Evolutionary conservation across 2,888 invertebrate genomes (phyloP), one percentile per base, ranked within the genome.

Genomic region (Tenthredo amoena): DNA sequence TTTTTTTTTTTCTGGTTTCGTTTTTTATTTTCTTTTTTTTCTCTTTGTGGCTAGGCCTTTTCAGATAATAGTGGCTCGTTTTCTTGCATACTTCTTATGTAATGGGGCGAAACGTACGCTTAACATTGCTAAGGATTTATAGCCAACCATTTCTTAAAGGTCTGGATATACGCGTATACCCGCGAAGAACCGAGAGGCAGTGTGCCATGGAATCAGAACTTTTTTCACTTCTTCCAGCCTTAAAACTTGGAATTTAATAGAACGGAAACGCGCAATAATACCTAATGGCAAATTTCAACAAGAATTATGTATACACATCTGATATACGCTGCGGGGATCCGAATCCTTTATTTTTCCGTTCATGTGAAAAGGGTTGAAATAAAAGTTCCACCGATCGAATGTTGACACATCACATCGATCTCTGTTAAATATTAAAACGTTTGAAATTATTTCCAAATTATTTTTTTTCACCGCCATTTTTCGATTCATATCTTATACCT

Each of bases 1-100:
- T 37, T 34, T 77, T 72, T 40, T 37, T 10, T 72, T 40, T 37
- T 34, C 55, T 72, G 21, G n/a, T 10, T 72, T 40, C n/a, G 37
- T 74, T 74, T 9, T 74, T 72, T 40, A 21, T 43, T 43, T 21
- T 43, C 2, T 68, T 68, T 26, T 71, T 71, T 34, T 18, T 15
- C 37, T 34, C 37, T n/a, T 50, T n/a, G 77, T 31, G 77, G 77
- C 55, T 31, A 21, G 37, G 58, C 34, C 62, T 81, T 81, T 81
- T 37, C 79, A 40, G 79, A 62, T 62, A 81, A 81, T 81, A 81
- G 62, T 62, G 79, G 6, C 79, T 62, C 79, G 62, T 62, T 81
- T 81, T 81, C 62, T 81, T 81, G 79, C 79, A 81, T 81, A 81
- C 79, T 81, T 81, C 79, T 81, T 58, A 81, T 62, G 79, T 62